Base-by-base conservation (phyloP, 2,888 invertebrate genomes). In the Luffia ferchaultella region DNA sequence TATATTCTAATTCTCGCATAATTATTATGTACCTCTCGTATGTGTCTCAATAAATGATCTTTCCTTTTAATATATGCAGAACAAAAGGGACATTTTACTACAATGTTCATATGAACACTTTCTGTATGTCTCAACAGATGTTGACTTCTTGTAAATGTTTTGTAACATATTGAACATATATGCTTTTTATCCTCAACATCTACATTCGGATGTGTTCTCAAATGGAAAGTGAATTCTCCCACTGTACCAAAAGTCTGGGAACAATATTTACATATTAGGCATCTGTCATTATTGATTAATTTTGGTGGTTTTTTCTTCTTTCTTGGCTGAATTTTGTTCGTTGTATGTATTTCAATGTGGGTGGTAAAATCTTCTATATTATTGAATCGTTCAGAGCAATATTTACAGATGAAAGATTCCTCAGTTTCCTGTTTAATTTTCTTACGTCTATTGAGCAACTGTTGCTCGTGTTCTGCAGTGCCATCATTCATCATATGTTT, bases 71-170 rank as follows among this genome's bases (percentile, higher is more conserved):
- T 75, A 0, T 54, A 55, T 18, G 68, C 64, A 0, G 60, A 53
- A 17, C 76, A 76, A 0, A 75, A 47, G 0, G 72, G 71, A 49
- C 76, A 76, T 0, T 55, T 53, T 0, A 65, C 62, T 2, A 57
- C 54, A 19, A 65, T 57, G 2, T 70, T 68, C 16, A 70, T 54
- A 57, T 76, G 76, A 42, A 67, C 63, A 0, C 71, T 67, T 19
- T 71, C 73, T 0, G 71, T 54, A 49, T 76, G 76, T 2, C 76
- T 57, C 0, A 72, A 20, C 71, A 76, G 70, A 30, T 76, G 76
- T 48, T 76, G 76, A 5, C 66, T 53, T 0, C 76, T 53, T 40
- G 75, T 76, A 45, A 73, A 76, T 0, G 62, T 59, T 0, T 62
- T 60, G 0, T 62, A 54, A 49, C 76, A 76, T 2, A 69, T 64